Base-by-base conservation (phyloP, 2,113 vertebrate species). In the Ceyx margarethae region DNA sequence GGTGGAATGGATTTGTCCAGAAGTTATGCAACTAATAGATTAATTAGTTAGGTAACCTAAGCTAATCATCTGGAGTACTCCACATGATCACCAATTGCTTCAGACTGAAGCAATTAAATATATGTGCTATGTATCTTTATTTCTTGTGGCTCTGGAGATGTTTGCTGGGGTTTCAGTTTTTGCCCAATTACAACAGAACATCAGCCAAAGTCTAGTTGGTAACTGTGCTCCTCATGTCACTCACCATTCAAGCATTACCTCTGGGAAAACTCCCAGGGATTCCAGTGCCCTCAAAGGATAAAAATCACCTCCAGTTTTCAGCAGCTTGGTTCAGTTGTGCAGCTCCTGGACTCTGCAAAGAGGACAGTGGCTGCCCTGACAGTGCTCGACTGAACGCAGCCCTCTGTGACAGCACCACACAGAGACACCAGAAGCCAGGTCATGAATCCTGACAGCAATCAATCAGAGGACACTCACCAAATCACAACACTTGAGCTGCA, bases 371-470 rank as follows among this genome's bases (percentile, higher is more conserved):
- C 21, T 62, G 4, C 35, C 13, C 16, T 19, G 29, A 21, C 35
- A 20, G 14, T 14, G 23, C 37, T 65, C 53, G 29, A 22, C 43
- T 13, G 15, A 46, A 37, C 0, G 0, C 5, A 23, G 5, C 17
- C 6, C 17, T 25, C 56, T 2, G 1, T 2, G 1, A 3, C 10
- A 82, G 3, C 33, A 50, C 9, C 3, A 26, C 3, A 3, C 29
- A 9, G 4, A 4, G 13, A 23, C 2, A 67, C 6, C 21, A 81
- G 9, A 62, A 15, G 1, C 1, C 29, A 87, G 17, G 0, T 6
- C 5, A 1, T 37, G n/a, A 66, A 61, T 16, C 15, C 58, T 18
- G 20, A 31, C 12, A 23, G 58, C 1, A 3, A 50, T 14, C 58
- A 56, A 33, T 14, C 35, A 17, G 2, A 11, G 3, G 3, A 16